phyloP scores from a whole-genome alignment of 2,888 invertebrate species.

The Therioaphis trifolii region DNA sequence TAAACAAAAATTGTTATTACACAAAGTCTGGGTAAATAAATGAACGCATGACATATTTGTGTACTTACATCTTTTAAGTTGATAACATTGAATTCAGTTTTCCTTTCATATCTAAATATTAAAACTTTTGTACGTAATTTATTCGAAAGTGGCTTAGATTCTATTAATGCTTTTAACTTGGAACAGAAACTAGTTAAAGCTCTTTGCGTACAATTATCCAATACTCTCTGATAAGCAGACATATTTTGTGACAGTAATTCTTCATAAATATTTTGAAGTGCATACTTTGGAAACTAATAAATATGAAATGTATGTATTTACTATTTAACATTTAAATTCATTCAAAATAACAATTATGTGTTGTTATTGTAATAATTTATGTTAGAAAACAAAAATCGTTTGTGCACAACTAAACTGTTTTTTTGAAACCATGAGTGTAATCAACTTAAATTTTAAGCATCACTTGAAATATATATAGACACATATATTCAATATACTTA shows the following conservation, averaged over 20 bases:
- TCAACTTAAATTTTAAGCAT: neutral
- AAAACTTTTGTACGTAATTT: constrained; percentile 19
- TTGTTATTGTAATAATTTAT: too few species aligned
- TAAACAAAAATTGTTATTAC: neutral
- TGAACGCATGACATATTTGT: neutral
- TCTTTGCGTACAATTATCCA: neutral
- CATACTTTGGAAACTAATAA: neutral
- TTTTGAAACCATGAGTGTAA: neutral
- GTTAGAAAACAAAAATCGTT: neutral
- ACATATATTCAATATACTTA: too few species aligned
- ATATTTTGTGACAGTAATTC: neutral
- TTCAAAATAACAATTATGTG: neutral
- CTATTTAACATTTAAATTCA: too few species aligned
- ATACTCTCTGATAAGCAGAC: neutral
- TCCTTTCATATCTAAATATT: neutral
- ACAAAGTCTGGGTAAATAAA: neutral
- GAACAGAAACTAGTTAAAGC: neutral
- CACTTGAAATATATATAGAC: too few species aligned
- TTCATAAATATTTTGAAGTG: neutral
- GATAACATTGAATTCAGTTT: neutral
- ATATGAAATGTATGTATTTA: too few species aligned
- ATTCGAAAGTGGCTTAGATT: neutral
- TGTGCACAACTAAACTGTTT: neutral
- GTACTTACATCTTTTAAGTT: neutral
- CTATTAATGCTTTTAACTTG: neutral